Conservation (phyloP, 2,888 invertebrate species). For the Dromius quadrimaculatus region DNA sequence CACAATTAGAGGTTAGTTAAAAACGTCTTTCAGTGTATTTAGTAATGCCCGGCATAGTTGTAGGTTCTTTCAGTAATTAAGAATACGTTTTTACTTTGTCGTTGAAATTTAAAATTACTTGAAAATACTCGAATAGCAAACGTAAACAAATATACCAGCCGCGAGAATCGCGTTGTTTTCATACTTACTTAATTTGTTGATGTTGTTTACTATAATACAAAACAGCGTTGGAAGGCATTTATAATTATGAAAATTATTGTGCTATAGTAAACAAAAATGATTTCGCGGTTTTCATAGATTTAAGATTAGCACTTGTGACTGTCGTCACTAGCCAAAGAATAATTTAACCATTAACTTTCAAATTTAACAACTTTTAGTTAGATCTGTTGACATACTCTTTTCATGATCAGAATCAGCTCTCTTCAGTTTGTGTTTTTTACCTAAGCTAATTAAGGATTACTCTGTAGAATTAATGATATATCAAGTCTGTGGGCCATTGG, state of each 20-base stretch:
- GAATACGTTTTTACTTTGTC: conserved; percentile 29
- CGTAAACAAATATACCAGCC: conserved; percentile 27
- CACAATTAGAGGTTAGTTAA: not conserved
- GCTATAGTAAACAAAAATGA: not conserved
- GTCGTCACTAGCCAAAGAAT: conserved; percentile 51
- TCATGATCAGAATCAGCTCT: conserved; percentile 41
- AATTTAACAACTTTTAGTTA: conserved; percentile 10
- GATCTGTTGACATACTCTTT: conserved; percentile 45
- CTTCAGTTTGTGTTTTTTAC: conserved; percentile 40
- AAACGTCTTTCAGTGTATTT: conserved; percentile 25
- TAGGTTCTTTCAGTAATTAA: conserved; percentile 15
- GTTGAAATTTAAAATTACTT: conserved; percentile 13
- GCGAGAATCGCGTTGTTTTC: not conserved
- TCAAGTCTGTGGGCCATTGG: conserved; percentile 19
- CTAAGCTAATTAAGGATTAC: conserved; percentile 22
- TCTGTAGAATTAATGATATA: conserved; percentile 22
- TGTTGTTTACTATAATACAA: not conserved
- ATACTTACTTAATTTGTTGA: not conserved
- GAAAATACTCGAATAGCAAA: conserved; percentile 36
- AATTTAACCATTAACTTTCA: conserved; percentile 47
- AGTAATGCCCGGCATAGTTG: conserved; percentile 25
- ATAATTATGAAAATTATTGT: too few species aligned
- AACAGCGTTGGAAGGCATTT: too few species aligned
- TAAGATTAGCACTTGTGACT: conserved; percentile 44
- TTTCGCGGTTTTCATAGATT: conserved; percentile 8